Evolutionary conservation across 2,113 vertebrate species (phyloP).

Genomic region (Patagioenas fasciata): DNA sequence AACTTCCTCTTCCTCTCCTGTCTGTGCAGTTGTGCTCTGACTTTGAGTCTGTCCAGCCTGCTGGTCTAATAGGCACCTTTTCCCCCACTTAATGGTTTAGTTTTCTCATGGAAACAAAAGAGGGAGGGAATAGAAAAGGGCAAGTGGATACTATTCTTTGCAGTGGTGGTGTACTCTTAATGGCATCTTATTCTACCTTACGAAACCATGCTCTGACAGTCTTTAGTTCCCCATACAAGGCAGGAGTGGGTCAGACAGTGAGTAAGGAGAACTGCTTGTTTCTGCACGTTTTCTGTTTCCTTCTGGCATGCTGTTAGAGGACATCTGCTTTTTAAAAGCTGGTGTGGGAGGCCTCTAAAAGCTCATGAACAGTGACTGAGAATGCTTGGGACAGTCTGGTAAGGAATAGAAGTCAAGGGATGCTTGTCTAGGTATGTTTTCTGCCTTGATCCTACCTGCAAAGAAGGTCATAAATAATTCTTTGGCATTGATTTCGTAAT

Average conservation of each 20-base stretch:
- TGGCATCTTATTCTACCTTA: neutral
- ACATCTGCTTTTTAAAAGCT: neutral
- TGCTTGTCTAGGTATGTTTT: neutral
- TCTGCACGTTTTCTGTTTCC: neutral
- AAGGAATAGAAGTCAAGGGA: neutral
- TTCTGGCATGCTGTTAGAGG: neutral
- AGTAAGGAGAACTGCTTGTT: neutral
- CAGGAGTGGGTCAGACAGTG: neutral
- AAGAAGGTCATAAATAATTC: neutral
- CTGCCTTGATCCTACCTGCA: neutral
- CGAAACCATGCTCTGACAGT: rapidly evolving
- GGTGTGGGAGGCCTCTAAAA: neutral
- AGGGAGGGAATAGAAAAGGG: neutral
- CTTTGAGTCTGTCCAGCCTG: neutral
- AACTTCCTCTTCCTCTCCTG: neutral
- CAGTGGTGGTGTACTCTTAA: neutral
- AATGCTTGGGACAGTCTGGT: neutral
- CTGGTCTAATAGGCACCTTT: neutral
- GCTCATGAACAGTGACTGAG: neutral
- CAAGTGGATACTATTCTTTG: neutral
- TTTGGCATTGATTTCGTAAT: neutral
- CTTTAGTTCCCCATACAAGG: neutral
- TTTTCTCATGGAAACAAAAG: neutral
- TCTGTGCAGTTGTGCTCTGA: neutral
- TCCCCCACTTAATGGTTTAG: neutral